Evolutionary conservation across 2,113 vertebrate genomes (phyloP), one percentile per base, ranked within the genome.

Genomic region (Sterna hirundo): DNA sequence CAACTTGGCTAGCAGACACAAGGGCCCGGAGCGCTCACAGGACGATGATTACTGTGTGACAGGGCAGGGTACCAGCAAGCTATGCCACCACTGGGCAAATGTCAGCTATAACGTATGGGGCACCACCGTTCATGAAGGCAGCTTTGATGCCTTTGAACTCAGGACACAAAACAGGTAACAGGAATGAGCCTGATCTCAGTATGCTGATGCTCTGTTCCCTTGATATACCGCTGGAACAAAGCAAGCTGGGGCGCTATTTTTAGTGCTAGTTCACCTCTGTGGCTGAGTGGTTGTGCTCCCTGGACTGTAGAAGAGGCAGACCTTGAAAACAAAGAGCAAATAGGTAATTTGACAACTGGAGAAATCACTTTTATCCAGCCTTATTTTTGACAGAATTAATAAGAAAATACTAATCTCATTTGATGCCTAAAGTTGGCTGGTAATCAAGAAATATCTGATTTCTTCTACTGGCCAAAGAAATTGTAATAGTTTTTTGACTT

Each of bases 91-190:
- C 6, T 51, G 1, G 1, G 18, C 8, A 93, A 44, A 89, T 2
- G 1, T 34, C 64, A 91, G 23, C 13, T 91, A 27, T 10, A 40
- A 32, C 5, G 3, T 69, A 32, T 21, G 55, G 18, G 19, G 1
- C 44, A 58, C 25, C 51, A 23, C 13, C 0, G 0, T 17, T 65
- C 4, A 13, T 3, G 7, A 74, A 61, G 40, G 46, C 8, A 86
- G 7, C 19, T 15, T 49, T 26, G 40, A 52, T 20, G 27, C n/a
- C 72, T 92, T 93, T 74, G 72, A 42, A 61, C 49, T 74, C 49
- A 30, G 47, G 44, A 57, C 27, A 44, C 30, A 26, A 83, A 86
- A 52, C 4, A 80, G 36, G 9, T 51, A 69, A 69, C 2, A 70
- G 27, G 49, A 95, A 93, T 29, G 5, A 93, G 34, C 16, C 8